Conservation (phyloP, 2,888 invertebrate species). For the Amitus sp. region DNA sequence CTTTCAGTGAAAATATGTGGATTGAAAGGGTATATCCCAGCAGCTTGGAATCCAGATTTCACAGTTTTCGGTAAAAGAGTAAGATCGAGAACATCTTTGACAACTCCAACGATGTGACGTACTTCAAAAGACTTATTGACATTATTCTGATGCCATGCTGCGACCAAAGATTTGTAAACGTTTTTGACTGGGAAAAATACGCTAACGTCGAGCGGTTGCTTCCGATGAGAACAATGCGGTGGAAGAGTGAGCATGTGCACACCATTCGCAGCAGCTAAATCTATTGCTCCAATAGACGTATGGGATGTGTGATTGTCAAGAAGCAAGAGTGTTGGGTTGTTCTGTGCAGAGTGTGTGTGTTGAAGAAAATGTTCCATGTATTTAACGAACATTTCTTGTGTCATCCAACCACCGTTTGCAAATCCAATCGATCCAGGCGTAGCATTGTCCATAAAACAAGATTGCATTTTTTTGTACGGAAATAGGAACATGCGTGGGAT, state of each 20-base stretch:
- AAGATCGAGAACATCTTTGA: constrained; percentile 1
- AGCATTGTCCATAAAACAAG: constrained; percentile 12
- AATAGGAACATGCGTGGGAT: constrained; percentile 49
- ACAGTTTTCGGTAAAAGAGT: constrained; percentile 18
- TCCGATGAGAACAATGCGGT: constrained; percentile 14
- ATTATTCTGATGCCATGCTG: constrained; percentile 4
- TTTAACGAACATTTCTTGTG: constrained; percentile 40
- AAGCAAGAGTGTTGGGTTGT: constrained; percentile 16
- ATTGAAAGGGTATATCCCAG: constrained; percentile 28
- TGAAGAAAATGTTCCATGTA: constrained; percentile 48
- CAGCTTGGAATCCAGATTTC: constrained; percentile 21
- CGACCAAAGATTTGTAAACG: constrained; percentile 1
- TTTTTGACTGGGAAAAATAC: constrained; percentile 13
- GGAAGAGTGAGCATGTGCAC: constrained; percentile 20
- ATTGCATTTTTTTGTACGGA: constrained; percentile 40
- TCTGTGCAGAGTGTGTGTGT: constrained; percentile 24
- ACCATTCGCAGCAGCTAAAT: constrained; percentile 10
- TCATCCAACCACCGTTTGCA: constrained; percentile 51
- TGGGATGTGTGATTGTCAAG: constrained; percentile 29
- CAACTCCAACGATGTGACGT: constrained; percentile 21
- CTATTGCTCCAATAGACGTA: constrained; percentile 19
- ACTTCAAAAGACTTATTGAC: constrained; percentile 19
- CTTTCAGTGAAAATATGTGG: constrained; percentile 15
- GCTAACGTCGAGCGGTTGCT: constrained; percentile 12
- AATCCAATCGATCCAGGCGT: constrained; percentile 41